Percentiles rank a stretch among this genome's conserved stretches.
These are phyloP conservation scores for Uria aalge DNA, from an alignment of 2,113 vertebrate species.

Conservation along the genomic window DNA sequence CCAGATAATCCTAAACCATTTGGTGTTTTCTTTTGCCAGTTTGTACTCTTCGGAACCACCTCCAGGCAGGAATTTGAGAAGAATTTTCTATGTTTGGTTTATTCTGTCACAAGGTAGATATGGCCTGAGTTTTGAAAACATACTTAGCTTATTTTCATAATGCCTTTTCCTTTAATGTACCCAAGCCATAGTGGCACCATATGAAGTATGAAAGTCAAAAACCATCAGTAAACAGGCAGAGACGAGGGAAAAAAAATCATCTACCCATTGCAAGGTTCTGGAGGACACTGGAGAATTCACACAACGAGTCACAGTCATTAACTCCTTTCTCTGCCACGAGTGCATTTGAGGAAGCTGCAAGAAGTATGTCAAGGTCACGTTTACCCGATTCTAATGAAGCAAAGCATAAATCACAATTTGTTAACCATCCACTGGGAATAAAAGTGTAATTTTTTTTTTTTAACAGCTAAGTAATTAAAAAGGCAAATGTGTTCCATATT, in stretches of 20 bases:
- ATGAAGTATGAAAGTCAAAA: not conserved
- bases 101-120: not conserved
- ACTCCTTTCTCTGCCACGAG: not conserved
- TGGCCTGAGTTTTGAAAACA: not conserved
- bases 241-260: not conserved
- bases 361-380: conserved; percentile 64
- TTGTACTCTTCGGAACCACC: not conserved
- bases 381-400: conserved; percentile 56
- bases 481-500: conserved; percentile 61
- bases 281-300: not conserved
- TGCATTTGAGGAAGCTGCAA: conserved; percentile 4
- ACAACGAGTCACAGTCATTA: not conserved
- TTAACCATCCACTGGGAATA: conserved; percentile 52
- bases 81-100: not conserved
- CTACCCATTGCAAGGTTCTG: not conserved
- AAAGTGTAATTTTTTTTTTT: conserved; percentile 15
- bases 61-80: not conserved
- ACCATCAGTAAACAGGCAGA: not conserved
- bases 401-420: conserved; percentile 64
- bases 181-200: not conserved
- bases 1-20: not conserved
- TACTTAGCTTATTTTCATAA: not conserved
- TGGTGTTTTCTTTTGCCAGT: not conserved
- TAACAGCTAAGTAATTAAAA: conserved; percentile 71
- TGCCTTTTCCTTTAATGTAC: not conserved